Evolutionary conservation across 2,113 vertebrate genomes (phyloP), one percentile per base, ranked within the genome.

Genomic region (Hirundichthys speculiger): DNA sequence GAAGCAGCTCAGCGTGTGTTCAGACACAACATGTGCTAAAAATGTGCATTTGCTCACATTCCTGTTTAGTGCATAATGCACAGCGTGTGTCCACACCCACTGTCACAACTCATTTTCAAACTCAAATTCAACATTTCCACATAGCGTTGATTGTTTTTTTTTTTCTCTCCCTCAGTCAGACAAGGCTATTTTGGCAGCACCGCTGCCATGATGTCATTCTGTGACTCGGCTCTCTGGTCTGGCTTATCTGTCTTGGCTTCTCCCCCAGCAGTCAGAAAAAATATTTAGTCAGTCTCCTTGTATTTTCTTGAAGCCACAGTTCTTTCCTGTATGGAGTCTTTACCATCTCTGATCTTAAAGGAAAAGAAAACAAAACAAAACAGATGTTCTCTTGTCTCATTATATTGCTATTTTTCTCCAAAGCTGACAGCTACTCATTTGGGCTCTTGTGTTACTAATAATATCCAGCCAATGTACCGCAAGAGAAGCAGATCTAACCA

Each of bases 161-260:
- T n/a, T n/a, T n/a, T n/a, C n/a, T n/a, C n/a, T n/a, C n/a, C n/a
- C n/a, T n/a, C n/a, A n/a, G n/a, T n/a, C n/a, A n/a, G 25, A 52
- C 72, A 77, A 77, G 62, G 45, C 62, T 72, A 60, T 82, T 74
- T 72, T 71, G 69, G 57, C 50, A 0, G 10, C 41, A 68, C 25
- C 20, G 25, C 55, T 13, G 5, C 42, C 46, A 64, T 79, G 69
- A 86, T 73, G 68, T 84, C 64, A 83, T 66, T 34, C 48, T 48
- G 34, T 34, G 42, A 64, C 47, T 64, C 24, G 3, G 43, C 56
- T 57, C 39, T 73, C 45, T 73, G n/a, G 49, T 80, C 30, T 65
- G 61, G 25, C 24, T 64, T 68, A 64, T 79, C 69, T 57, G 24
- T 40, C 27, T 49, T 13, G 13, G 11, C 50, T 57, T 49, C 49